A percentile compares a stretch with the other conserved stretches of the same genome.
Evolutionary conservation across 2,113 vertebrate species (phyloP).

Genomic region (Poecilia latipinna): DNA sequence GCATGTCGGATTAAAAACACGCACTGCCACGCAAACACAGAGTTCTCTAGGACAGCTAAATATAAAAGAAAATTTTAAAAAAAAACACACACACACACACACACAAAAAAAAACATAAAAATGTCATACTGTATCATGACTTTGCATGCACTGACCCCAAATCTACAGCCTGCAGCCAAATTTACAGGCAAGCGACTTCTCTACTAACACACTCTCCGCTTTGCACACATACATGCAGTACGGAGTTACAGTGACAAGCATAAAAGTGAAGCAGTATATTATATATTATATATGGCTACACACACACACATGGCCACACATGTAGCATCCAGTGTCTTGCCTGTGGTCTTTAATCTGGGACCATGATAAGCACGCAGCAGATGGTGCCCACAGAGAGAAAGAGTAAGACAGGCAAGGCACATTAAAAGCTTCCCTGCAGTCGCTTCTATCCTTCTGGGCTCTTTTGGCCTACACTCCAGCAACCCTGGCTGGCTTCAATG

Average conservation of each 20-base stretch:
- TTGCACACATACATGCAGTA: conserved; percentile 22
- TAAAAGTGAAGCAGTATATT: conserved; percentile 16
- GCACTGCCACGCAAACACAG: conserved; percentile 5
- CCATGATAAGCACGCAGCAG: conserved; percentile 73
- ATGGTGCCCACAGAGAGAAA: conserved; percentile 72
- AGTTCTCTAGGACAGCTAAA: conserved; percentile 21
- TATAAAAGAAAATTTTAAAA: conserved; percentile 15
- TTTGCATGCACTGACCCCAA: conserved; percentile 60
- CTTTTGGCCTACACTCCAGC: conserved; percentile 51
- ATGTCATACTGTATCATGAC: conserved; percentile 48
- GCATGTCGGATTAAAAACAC: conserved; percentile 9
- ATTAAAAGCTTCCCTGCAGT: conserved; percentile 78
- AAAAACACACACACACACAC: not conserved
- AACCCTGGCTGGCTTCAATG: conserved; percentile 48
- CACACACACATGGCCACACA: conserved; percentile 17
- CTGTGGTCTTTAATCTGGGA: conserved; percentile 69
- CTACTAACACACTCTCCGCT: conserved; percentile 10
- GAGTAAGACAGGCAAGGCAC: conserved; percentile 63
- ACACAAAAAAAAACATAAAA: conserved; percentile 5
- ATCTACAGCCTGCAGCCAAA: conserved; percentile 60
- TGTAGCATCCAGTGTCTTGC: conserved; percentile 44
- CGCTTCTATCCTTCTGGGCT: conserved; percentile 61
- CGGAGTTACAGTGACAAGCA: conserved; percentile 32
- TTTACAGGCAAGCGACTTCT: conserved; percentile 36
- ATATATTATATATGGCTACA: not conserved